phyloP scores from a whole-genome alignment of 2,797 vertebrate genomes.

The Ceryle rudis region DNA sequence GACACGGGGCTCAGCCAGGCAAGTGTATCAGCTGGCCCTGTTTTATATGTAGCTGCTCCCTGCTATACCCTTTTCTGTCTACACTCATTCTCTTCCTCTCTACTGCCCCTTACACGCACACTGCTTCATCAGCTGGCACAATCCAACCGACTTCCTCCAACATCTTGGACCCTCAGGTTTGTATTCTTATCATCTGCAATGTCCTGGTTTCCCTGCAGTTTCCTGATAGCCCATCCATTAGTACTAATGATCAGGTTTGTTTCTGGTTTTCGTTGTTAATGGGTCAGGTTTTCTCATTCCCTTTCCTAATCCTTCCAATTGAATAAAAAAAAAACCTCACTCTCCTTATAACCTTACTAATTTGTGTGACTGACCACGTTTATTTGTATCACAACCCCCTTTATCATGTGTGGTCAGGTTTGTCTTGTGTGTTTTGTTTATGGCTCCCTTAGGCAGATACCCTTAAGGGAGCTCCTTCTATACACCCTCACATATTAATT shows the following conservation, averaged over 20 bases:
- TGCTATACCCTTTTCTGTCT: neutral
- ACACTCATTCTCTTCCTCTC: neutral
- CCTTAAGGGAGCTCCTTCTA: neutral
- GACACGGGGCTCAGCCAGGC: neutral
- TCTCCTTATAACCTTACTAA: neutral
- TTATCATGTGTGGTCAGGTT: neutral
- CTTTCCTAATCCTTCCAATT: neutral
- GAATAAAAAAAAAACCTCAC: neutral
- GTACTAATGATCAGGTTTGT: neutral
- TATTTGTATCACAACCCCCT: neutral
- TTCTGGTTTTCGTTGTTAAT: neutral
- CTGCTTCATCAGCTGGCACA: neutral
- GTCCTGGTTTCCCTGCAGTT: neutral
- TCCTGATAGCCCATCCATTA: neutral
- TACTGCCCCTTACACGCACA: neutral
- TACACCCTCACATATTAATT: neutral
- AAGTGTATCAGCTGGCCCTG: rapidly evolving
- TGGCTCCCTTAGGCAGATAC: neutral
- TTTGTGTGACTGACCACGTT: neutral
- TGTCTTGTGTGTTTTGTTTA: neutral
- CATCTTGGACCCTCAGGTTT: neutral
- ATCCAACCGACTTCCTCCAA: neutral
- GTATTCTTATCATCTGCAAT: neutral
- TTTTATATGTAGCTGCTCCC: rapidly evolving
- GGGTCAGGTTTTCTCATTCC: neutral